Base-by-base conservation (phyloP, 2,113 vertebrate species). In the Solenodon paradoxus region DNA sequence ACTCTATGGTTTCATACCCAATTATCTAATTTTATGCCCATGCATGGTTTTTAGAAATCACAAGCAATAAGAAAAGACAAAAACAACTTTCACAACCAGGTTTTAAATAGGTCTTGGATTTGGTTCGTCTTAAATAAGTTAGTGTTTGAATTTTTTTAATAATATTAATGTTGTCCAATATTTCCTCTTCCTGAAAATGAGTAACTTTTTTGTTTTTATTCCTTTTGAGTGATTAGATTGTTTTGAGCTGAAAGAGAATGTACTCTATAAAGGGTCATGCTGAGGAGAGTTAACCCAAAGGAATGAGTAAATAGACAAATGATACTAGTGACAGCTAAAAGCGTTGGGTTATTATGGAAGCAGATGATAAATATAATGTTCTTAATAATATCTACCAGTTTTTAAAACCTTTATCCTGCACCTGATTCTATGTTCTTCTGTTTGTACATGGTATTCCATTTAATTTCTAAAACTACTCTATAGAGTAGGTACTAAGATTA, bases 251-350 rank as follows among this genome's bases (percentile, higher is more conserved):
- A 71, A 74, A 95, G 35, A 8, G 1, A 35, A 87, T 24, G 49
- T 74, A 35, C 49, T 10, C 16, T 20, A 11, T 85, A 40, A 91
- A 94, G 17, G 17, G 4, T 20, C 9, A 61, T 71, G 0, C 32
- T 49, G 30, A 90, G 51, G 57, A 87, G 32, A 66, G 7, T 57
- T 47, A 88, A 75, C 51, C 45, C 68, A 96, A 75, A 16, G 22
- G 1, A 68, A 90, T 74, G 38, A 17, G 45, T 97, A 96, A 97
- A 83, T 40, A 91, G 79, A 0, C 19, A 92, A 83, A 94, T 91
- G 0, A 9, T 90, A 40, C 53, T 88, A 97, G 19, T 77, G 47
- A 51, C n/a, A 30, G 49, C 55, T 96, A 93, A 96, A 93, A 92
- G 59, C 81, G 90, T 42, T 93, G 47, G 55, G 87, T 84, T 64